Evolutionary conservation across 2,797 vertebrate species (phyloP).

Genomic region (Chanos chanos): DNA sequence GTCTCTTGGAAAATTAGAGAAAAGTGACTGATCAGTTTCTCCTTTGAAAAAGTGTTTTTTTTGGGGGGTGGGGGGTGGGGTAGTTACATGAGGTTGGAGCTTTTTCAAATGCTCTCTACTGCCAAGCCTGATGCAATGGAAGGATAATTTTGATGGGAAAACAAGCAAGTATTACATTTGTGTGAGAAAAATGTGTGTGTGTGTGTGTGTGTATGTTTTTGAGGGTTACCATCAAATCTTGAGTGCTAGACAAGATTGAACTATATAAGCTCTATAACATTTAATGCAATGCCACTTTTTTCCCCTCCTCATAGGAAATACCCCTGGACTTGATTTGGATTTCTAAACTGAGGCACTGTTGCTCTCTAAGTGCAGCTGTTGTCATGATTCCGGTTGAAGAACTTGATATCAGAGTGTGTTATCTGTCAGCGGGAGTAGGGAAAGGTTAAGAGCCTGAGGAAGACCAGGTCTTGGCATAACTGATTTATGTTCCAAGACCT

Average conservation of each 20-base stretch:
- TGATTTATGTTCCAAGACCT: slow-evolving; percentile 50
- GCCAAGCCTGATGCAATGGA: slow-evolving; percentile 75
- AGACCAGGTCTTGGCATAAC: slow-evolving; percentile 36
- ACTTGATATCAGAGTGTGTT: slow-evolving; percentile 39
- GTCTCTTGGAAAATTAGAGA: slow-evolving; percentile 50
- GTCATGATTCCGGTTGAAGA: slow-evolving; percentile 46
- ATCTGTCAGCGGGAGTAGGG: slow-evolving; percentile 45
- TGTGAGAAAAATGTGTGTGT: neutral
- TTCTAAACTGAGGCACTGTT: slow-evolving; percentile 31
- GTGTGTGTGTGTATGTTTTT: too few relatives aligned
- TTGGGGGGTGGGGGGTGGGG: too few relatives aligned
- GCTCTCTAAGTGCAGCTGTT: slow-evolving; percentile 35
- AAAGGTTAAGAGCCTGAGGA: slow-evolving; percentile 56
- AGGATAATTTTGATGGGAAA: slow-evolving; percentile 46
- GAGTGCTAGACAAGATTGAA: too few relatives aligned
- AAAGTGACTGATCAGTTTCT: slow-evolving; percentile 44
- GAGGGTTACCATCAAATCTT: slow-evolving; percentile 35
- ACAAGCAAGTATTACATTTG: too few relatives aligned
- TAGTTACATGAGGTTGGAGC: too few relatives aligned
- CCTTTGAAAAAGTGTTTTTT: too few relatives aligned
- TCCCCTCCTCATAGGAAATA: slow-evolving; percentile 33
- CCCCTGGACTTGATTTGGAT: slow-evolving; percentile 24
- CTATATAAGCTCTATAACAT: too few relatives aligned
- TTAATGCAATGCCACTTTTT: slow-evolving; percentile 54
- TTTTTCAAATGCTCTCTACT: slow-evolving; percentile 37